phyloP scores from a whole-genome alignment of 2,797 vertebrate species.

The Saxicola maurus region DNA sequence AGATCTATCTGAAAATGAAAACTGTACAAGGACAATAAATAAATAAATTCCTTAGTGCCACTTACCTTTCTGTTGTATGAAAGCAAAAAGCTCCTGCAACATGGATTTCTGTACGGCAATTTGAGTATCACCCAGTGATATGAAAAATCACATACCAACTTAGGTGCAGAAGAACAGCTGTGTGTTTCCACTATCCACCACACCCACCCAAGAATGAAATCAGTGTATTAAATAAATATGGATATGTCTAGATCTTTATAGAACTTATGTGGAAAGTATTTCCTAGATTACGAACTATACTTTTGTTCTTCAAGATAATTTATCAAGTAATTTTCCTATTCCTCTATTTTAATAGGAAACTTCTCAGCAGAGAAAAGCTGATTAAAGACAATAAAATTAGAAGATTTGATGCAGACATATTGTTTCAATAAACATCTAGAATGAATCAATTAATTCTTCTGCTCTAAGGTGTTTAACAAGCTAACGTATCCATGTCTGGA shows the following conservation, averaged over 20 bases:
- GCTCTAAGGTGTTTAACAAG: neutral
- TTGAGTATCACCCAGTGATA: neutral
- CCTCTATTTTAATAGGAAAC: neutral
- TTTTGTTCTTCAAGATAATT: neutral
- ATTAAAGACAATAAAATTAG: neutral
- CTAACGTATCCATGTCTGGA: neutral
- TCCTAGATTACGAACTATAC: neutral
- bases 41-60: neutral
- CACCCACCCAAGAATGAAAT: neutral
- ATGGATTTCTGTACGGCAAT: neutral
- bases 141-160: neutral
- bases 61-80: neutral
- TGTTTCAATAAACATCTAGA: neutral
- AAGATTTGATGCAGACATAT: neutral
- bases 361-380: neutral
- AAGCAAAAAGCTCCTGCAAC: neutral
- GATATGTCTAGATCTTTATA: neutral
- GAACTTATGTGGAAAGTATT: neutral
- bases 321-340: neutral
- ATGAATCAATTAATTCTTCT: neutral
- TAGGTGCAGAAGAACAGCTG: neutral
- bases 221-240: neutral
- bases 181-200: neutral
- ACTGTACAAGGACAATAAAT: neutral
- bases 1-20: neutral